Base-by-base conservation (phyloP, 1,140 invertebrate species). In the Listronotus bonariensis region DNA sequence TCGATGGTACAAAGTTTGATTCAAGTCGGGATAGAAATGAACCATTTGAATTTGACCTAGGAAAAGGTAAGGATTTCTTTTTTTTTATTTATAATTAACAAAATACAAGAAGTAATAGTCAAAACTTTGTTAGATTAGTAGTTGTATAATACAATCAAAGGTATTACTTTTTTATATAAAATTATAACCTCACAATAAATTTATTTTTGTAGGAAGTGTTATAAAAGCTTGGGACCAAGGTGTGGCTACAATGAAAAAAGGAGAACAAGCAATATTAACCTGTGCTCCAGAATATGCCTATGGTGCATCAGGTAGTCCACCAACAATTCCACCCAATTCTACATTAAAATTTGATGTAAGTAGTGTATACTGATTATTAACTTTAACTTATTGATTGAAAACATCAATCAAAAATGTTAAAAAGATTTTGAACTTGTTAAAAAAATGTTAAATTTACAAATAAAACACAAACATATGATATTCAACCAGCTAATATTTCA, bases 181-280 rank as follows among this genome's bases (percentile, higher is more conserved):
- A 26, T 26, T 3, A 5, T 26, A 26, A 26, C 20, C 20, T 26
- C 5, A 26, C 20, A 26, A 5, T 26, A 26, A 26, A 26, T 49
- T 59, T 68, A 59, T 54, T 67, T 53, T 74, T 71, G 8, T 65
- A 89, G 89, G 86, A 3, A 78, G 79, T 70, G 93, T 97, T 0
- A 97, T 99, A 61, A 95, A 95, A 84, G 96, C 88, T 80, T 99
- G 96, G 92, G 96, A 99, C 75, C 86, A 94, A 68, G 96, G 94
- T 52, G 89, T 99, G 6, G 89, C 91, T 0, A 92, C 91, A 0
- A 99, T 99, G 97, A 94, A 92, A 79, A 90, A 90, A 72, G 93
- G 93, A 0, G 96, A 99, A 81, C 79, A 90, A 32, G 88, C 90
- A 41, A 80, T 87, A 32, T 79, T 99, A n/a, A 93, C 87, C 1